These are phyloP conservation scores for Poeciliopsis occidentalis DNA, from an alignment of 2,113 vertebrate genomes.

Conservation along the genomic window DNA sequence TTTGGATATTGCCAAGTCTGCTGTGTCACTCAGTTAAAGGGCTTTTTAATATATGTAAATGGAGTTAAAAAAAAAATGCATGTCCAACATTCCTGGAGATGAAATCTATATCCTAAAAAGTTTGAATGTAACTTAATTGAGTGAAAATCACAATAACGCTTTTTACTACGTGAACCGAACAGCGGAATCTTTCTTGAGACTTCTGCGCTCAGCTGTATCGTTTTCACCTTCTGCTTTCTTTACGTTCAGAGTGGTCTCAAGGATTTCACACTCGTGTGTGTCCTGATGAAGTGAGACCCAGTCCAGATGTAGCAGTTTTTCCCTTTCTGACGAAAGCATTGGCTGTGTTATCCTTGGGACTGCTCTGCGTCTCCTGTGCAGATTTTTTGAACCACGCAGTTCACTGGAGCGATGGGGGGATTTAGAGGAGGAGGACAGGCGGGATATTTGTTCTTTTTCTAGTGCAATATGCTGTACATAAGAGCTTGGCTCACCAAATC, in stretches of 20 bases:
- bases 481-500: slow-evolving; percentile 77
- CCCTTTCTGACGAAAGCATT: slow-evolving; percentile 53
- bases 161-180: slow-evolving; percentile 60
- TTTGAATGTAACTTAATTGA: slow-evolving; percentile 78
- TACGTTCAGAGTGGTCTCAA: slow-evolving; percentile 73
- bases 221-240: slow-evolving; percentile 60
- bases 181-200: slow-evolving; percentile 35
- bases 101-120: slow-evolving; percentile 70
- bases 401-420: slow-evolving; percentile 53
- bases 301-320: slow-evolving; percentile 78
- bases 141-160: slow-evolving; percentile 66
- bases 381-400: slow-evolving; percentile 42
- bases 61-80: slow-evolving; percentile 72
- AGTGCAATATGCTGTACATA: slow-evolving; percentile 84
- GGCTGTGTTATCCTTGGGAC: slow-evolving; percentile 74
- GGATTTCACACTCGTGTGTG: slow-evolving; percentile 70
- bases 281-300: slow-evolving; percentile 73
- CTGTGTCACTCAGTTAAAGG: slow-evolving; percentile 76
- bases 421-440: slow-evolving; percentile 24
- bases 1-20: slow-evolving; percentile 66
- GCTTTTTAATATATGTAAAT: slow-evolving; percentile 74
- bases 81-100: slow-evolving; percentile 75
- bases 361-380: slow-evolving; percentile 60
- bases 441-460: slow-evolving; percentile 74
- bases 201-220: slow-evolving; percentile 20